These are phyloP conservation scores for Yponomeuta cagnagella DNA, from an alignment of 2,888 invertebrate genomes.

Conservation along the genomic window DNA sequence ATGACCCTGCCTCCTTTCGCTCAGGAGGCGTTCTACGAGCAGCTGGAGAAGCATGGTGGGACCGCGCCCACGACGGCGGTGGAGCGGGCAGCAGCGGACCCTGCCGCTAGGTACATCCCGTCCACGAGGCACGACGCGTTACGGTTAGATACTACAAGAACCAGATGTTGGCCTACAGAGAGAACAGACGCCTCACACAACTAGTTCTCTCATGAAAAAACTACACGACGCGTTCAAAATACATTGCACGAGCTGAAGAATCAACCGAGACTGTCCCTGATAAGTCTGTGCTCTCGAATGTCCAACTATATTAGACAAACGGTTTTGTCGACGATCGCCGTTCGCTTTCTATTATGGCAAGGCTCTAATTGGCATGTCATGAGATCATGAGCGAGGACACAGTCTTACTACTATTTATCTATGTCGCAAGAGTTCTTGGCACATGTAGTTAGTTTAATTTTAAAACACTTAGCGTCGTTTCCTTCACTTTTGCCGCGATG, in stretches of 20 bases:
- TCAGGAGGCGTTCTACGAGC: slow-evolving; percentile 95
- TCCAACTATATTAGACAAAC: neutral
- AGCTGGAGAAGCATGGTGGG: slow-evolving; percentile 86
- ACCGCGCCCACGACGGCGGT: slow-evolving; percentile 73
- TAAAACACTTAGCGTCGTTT: no score
- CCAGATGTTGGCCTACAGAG: neutral
- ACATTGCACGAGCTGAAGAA: no score
- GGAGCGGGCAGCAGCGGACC: slow-evolving; percentile 55
- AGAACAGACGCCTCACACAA: no score
- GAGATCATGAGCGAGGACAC: neutral
- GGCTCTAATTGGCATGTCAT: neutral
- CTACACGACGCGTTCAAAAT: no score
- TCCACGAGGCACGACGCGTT: slow-evolving; percentile 55
- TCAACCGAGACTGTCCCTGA: no score
- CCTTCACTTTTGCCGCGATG: neutral
- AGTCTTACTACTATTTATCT: neutral
- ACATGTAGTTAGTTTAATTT: no score
- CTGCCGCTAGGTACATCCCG: slow-evolving; percentile 49
- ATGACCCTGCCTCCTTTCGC: slow-evolving; percentile 10
- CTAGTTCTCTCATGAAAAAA: no score
- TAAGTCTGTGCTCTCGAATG: neutral
- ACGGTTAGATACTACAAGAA: slow-evolving; percentile 30
- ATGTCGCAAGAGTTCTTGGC: no score
- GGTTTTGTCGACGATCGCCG: neutral
- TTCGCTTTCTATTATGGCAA: neutral